Evolutionary conservation across 2,797 vertebrate species (phyloP).

Genomic region (Etheostoma perlongum): DNA sequence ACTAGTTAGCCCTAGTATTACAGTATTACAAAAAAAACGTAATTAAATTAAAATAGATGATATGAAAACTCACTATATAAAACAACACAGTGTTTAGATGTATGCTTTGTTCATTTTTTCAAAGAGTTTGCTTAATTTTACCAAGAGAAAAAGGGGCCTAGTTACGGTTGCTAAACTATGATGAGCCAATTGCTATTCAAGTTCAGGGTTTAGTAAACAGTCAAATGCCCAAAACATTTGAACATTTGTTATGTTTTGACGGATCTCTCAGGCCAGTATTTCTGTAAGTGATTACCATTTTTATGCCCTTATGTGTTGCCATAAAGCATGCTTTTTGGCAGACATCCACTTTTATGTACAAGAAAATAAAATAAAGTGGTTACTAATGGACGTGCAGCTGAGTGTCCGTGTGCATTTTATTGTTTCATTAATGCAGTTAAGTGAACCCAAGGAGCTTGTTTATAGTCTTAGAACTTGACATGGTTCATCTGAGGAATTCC

Average conservation of each 20-base stretch:
- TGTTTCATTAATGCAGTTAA: constrained; percentile 50
- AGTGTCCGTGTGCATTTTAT: constrained; percentile 43
- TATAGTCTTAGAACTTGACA: constrained; percentile 21
- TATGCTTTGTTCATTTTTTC: background rate
- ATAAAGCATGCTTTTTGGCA: constrained; percentile 32
- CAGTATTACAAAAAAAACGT: too few relatives aligned
- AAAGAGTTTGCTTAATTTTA: background rate
- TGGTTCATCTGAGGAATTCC: constrained; percentile 38
- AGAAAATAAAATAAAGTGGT: constrained; percentile 42
- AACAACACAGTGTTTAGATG: background rate
- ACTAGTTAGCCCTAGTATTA: background rate
- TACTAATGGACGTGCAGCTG: constrained; percentile 32
- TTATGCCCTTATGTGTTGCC: constrained; percentile 17
- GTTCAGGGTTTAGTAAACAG: background rate
- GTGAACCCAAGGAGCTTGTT: constrained; percentile 49
- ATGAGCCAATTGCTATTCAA: background rate
- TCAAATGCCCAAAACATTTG: background rate
- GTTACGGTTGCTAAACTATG: background rate
- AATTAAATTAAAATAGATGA: background rate
- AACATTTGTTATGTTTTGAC: constrained; percentile 1
- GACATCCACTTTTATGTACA: constrained; percentile 30
- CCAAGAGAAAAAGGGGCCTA: background rate
- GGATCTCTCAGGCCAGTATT: background rate
- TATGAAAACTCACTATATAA: background rate
- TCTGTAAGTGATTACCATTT: constrained; percentile 37